phyloP scores from a whole-genome alignment of 2,113 vertebrate genomes.

The Chaetorhynchus papuensis region DNA sequence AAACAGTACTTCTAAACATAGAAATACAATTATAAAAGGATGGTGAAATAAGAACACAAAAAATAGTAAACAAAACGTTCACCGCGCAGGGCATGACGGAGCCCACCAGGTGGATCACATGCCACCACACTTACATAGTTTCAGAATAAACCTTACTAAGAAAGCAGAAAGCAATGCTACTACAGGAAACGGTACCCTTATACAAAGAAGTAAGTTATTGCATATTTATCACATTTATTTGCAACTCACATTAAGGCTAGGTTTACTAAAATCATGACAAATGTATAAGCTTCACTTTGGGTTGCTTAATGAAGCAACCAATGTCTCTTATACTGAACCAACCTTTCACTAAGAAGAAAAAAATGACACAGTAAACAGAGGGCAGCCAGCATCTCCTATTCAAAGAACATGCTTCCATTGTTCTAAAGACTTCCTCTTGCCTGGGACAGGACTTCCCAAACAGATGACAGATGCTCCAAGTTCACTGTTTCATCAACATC shows the following conservation, averaged over 20 bases:
- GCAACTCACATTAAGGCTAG: conserved; percentile 61
- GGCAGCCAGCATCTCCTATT: neutral
- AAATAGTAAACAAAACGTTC: conserved; percentile 52
- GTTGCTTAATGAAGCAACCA: conserved; percentile 22
- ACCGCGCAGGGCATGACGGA: conserved; percentile 51
- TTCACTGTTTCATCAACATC: conserved; percentile 5
- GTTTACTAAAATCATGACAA: conserved; percentile 45
- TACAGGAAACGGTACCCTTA: conserved; percentile 47
- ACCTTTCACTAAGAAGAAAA: neutral
- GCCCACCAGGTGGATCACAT: neutral
- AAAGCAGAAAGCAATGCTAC: conserved; percentile 44
- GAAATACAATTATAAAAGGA: conserved; percentile 56
- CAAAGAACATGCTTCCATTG: neutral
- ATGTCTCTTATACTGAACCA: neutral
- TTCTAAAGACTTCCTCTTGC: neutral
- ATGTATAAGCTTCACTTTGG: neutral
- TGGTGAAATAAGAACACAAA: conserved; percentile 51
- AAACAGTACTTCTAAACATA: conserved; percentile 59
- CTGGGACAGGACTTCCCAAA: neutral
- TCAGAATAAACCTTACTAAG: neutral
- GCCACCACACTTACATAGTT: conserved; percentile 23
- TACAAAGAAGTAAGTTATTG: conserved; percentile 64
- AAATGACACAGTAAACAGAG: neutral
- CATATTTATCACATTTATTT: conserved; percentile 67
- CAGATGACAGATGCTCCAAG: conserved; percentile 10